A percentile compares a stretch with the other conserved stretches of the same genome.
Conservation (phyloP, 2,113 vertebrate species). For the Rhagologus leucostigma region DNA sequence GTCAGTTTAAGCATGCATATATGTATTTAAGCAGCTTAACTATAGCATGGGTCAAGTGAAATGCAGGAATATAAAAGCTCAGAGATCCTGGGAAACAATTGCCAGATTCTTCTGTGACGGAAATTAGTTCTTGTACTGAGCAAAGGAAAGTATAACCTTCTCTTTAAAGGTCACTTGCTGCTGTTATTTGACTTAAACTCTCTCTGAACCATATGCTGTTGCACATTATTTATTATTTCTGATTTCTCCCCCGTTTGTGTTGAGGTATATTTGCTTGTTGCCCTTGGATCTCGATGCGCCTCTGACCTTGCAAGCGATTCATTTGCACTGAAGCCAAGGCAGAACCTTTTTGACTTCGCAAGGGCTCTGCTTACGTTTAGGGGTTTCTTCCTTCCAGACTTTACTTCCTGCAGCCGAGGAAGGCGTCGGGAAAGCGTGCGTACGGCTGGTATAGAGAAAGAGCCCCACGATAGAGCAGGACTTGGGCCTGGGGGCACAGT, state of each 20-base stretch:
- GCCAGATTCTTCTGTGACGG: not conserved
- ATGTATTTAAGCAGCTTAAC: not conserved
- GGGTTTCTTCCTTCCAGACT: not conserved
- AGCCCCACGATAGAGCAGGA: not conserved
- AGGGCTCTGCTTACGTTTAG: not conserved
- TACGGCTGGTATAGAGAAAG: accelerated
- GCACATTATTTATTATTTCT: not conserved
- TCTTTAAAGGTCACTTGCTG: constrained; percentile 4
- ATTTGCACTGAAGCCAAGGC: not conserved
- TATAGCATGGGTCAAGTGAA: not conserved
- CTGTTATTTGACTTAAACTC: not conserved
- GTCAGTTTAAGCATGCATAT: not conserved
- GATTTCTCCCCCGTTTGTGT: not conserved
- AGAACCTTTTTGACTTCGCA: not conserved
- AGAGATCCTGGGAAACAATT: not conserved
- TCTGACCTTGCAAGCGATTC: not conserved
- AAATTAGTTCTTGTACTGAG: not conserved
- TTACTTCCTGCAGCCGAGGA: not conserved
- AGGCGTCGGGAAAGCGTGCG: not conserved
- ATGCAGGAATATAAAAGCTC: not conserved
- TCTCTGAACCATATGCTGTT: not conserved
- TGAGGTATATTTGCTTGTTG: not conserved
- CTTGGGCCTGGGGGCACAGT: not conserved
- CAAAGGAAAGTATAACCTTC: not conserved
- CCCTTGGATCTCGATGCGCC: not conserved